These are phyloP conservation scores for Albula goreensis DNA, from an alignment of 2,113 vertebrate genomes.

Conservation along the genomic window DNA sequence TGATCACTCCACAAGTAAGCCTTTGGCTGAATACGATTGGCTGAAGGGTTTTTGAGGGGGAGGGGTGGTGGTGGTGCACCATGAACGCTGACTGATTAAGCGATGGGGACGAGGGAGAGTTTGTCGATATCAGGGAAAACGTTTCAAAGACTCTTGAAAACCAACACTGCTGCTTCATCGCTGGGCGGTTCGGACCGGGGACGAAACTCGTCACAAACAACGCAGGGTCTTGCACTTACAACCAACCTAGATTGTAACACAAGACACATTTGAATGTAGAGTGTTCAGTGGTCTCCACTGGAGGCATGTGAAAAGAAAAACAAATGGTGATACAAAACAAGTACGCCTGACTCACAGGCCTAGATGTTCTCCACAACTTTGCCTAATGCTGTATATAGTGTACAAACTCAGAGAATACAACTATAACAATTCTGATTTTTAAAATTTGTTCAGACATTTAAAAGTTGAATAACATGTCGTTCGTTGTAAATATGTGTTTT, in stretches of 20 bases:
- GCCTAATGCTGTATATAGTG: conserved; percentile 66
- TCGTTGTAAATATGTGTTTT: conserved; percentile 64
- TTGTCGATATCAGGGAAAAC: conserved; percentile 32
- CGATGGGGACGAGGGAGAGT: neutral
- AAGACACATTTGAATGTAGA: conserved; percentile 97
- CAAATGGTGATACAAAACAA: conserved; percentile 44
- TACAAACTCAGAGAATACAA: conserved; percentile 57
- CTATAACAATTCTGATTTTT: conserved; percentile 46
- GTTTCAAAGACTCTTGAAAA: conserved; percentile 39
- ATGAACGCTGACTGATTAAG: neutral
- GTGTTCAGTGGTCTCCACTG: conserved; percentile 63
- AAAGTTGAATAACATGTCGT: conserved; percentile 67
- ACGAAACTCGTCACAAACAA: conserved; percentile 40
- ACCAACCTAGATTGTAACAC: conserved; percentile 85
- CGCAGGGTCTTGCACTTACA: conserved; percentile 72
- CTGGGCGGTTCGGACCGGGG: conserved; percentile 20
- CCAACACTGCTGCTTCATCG: conserved; percentile 47
- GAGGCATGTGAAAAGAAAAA: conserved; percentile 41
- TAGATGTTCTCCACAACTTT: conserved; percentile 63
- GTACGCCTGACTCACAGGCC: conserved; percentile 33
- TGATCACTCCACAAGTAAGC: neutral
- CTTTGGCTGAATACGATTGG: neutral
- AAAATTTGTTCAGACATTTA: conserved; percentile 56
- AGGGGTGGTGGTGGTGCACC: neutral
- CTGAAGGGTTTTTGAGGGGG: neutral